Conservation (phyloP, 2,113 vertebrate species). For the Sceloporus undulatus region DNA sequence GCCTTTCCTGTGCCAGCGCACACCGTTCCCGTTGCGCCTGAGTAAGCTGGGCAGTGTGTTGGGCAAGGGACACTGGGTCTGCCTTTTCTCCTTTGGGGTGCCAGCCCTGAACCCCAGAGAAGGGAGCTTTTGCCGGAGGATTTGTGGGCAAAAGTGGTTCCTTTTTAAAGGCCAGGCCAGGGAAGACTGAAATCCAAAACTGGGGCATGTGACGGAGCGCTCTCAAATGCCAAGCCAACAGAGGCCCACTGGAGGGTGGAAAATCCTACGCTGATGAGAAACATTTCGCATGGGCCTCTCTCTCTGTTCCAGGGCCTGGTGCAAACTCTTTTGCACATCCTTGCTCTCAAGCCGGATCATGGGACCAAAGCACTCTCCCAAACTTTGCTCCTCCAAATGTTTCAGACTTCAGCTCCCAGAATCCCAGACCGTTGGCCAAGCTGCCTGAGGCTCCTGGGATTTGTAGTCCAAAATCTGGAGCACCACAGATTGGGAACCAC, state of each 20-base stretch:
- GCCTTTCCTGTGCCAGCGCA: constrained; percentile 52
- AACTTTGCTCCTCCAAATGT: too few species aligned
- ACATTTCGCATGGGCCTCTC: too few species aligned
- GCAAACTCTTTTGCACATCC: background rate
- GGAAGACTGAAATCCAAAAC: background rate
- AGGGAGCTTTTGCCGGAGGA: background rate
- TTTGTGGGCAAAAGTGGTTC: background rate
- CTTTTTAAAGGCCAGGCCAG: background rate
- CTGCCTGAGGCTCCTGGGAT: too few species aligned
- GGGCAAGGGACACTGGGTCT: constrained; percentile 63
- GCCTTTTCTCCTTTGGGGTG: background rate
- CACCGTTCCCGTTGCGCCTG: constrained; percentile 49
- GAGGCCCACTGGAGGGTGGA: background rate
- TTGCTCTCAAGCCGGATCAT: too few species aligned
- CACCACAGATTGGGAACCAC: too few species aligned
- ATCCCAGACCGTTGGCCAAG: too few species aligned
- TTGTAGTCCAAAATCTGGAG: too few species aligned
- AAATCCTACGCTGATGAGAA: background rate
- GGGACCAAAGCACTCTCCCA: too few species aligned
- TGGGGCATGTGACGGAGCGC: background rate
- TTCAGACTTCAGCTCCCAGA: too few species aligned
- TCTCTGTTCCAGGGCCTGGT: background rate
- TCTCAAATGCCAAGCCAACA: background rate
- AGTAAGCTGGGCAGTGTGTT: constrained; percentile 75
- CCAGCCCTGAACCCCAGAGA: background rate